Base-by-base conservation (phyloP, 2,888 invertebrate species). In the Ophioninae sp. region DNA sequence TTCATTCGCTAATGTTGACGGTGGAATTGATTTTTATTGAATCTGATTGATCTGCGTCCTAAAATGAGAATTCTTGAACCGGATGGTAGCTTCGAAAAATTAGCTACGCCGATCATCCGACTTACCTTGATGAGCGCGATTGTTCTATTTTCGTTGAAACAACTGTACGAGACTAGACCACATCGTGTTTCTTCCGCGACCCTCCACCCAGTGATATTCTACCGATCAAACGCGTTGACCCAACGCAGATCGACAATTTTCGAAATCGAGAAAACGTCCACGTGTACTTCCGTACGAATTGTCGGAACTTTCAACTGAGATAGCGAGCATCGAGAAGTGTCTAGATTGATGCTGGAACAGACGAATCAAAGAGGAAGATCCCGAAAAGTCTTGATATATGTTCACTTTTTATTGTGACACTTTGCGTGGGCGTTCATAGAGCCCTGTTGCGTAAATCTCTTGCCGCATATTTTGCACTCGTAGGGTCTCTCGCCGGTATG, bases 401-500 rank as follows among this genome's bases (percentile, higher is more conserved):
- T 93, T 90, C 85, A 90, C 71, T 89, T 90, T 30, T 10, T 41
- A 68, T 86, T 87, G 78, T 91, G 91, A 56, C 87, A 87, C 65
- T 90, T 91, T 82, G 89, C 89, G 61, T 93, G 93, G 0, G 91
- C 89, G 67, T 90, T 90, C 39, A 93, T 81, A n/a, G 93, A 91
- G 0, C 91, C 89, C 69, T 92, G 91, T 69, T 93, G 93, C 3
- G 92, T 90, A 84, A 93, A 93, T 77, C 89, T 89, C 73, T 92
- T 93, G 3, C 89, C 88, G 63, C 93, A 93, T 0, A 91, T 84
- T 30, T 91, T 90, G 84, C 93, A 93, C 82, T 90, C 90, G 79
- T 91, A 91, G 2, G 91, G 91, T 44, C 86, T 85, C 72, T 91
- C 91, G 5, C 91, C 91, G 2, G 91, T 91, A 73, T 91, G 91